phyloP scores from a whole-genome alignment of 2,113 vertebrate species.

The Pelusios castaneus region DNA sequence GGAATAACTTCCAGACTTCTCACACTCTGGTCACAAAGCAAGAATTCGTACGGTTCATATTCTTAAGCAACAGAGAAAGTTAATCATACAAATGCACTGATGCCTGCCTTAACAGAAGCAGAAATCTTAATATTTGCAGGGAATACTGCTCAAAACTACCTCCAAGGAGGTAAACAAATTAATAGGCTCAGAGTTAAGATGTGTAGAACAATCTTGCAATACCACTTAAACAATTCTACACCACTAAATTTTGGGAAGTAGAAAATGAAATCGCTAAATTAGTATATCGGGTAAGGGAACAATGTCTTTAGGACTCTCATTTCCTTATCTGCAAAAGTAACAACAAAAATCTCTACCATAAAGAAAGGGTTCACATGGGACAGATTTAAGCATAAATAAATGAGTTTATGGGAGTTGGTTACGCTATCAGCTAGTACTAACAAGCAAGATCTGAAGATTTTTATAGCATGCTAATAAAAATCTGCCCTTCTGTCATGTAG shows the following conservation, averaged over 20 bases:
- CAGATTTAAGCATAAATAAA: not conserved
- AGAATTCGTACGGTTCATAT: conserved; percentile 3
- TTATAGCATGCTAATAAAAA: not conserved
- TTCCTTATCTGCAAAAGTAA: not conserved
- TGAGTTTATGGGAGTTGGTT: not conserved
- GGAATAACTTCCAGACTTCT: not conserved
- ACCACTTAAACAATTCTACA: not conserved
- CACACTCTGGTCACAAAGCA: not conserved
- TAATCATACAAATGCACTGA: not conserved
- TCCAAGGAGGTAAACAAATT: not conserved
- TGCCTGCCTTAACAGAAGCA: not conserved
- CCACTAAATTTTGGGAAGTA: not conserved
- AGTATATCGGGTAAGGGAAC: not conserved
- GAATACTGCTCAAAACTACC: not conserved
- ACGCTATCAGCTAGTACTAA: not conserved
- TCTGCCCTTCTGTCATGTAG: not conserved
- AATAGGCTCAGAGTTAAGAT: not conserved
- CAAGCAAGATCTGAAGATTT: not conserved
- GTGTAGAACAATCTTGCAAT: not conserved
- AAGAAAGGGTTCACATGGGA: not conserved
- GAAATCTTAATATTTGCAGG: not conserved
- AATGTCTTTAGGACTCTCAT: not conserved
- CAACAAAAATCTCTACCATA: not conserved
- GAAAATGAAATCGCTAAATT: conserved; percentile 29
- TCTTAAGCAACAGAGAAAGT: not conserved